Evolutionary conservation across 2,113 vertebrate species (phyloP), one percentile per base, ranked within the genome.

Genomic region (Sebastes fasciatus): DNA sequence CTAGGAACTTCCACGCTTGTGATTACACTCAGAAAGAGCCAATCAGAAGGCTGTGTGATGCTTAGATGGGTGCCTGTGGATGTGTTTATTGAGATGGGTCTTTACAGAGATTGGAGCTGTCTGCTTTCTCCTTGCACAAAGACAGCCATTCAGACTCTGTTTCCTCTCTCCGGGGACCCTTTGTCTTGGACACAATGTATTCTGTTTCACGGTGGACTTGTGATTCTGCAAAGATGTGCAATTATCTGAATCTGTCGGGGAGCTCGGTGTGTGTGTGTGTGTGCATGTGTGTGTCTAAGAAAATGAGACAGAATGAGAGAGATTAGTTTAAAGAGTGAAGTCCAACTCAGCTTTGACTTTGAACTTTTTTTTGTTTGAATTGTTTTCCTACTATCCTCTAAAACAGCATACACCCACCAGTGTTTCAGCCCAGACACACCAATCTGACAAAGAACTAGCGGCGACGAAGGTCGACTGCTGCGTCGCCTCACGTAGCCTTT

Each of bases 151-250:
- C 88, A 54, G 57, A 46, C 63, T 73, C 12, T 21, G 57, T 69
- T 79, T 86, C 74, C 70, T 60, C 74, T 91, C 90, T 76, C 80
- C 2, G 1, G 86, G 84, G 83, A 73, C 82, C 23, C 75, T 86
- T 93, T 89, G 81, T 90, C 86, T 89, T 79, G 69, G 66, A 79
- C 67, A 83, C 79, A 89, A 86, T 88, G 63, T 79, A 88, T 84
- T 86, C 64, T 48, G 62, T 73, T 90, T 72, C 82, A 88, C 46
- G 40, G 77, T 62, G 60, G 90, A 84, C 66, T 84, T 86, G 67
- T 77, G 78, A 81, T 90, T 85, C 72, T 74, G 77, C 75, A 79
- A 68, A 69, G 82, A 87, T 74, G 69, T 80, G 66, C 74, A 88
- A 83, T 92, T 86, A 93, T 79, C 11, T 4, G 65, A 79, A 78